These are phyloP conservation scores for Panurus biarmicus DNA, from an alignment of 2,113 vertebrate species.

Conservation along the genomic window DNA sequence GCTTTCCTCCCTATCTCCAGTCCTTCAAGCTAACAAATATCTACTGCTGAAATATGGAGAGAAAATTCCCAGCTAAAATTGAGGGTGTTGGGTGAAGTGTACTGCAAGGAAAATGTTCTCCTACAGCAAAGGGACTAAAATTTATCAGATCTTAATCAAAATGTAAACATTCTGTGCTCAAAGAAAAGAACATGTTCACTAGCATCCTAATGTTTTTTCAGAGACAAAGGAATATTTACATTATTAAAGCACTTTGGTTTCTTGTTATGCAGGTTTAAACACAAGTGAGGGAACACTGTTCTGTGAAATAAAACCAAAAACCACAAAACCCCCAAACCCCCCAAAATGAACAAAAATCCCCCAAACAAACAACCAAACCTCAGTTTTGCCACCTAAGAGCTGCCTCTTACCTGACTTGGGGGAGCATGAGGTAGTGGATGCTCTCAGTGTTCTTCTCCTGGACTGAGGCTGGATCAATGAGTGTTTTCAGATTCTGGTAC, in stretches of 20 bases:
- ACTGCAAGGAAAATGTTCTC: background rate
- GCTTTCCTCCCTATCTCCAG: background rate
- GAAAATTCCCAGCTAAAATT: background rate
- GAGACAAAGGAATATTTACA: background rate
- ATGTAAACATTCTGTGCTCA: background rate
- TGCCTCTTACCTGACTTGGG: slow-evolving; percentile 80
- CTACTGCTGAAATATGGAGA: background rate
- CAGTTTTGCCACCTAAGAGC: background rate
- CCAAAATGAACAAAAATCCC: background rate
- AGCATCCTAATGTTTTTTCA: background rate
- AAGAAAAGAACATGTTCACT: background rate
- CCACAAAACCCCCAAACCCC: background rate
- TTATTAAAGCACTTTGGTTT: background rate
- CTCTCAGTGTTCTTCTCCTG: slow-evolving; percentile 87
- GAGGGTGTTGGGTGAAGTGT: background rate
- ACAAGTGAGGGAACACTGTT: background rate
- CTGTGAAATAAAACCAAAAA: background rate
- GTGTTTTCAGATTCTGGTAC: slow-evolving; percentile 91
- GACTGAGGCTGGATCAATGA: slow-evolving; percentile 82
- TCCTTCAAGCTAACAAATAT: background rate
- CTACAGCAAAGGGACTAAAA: background rate
- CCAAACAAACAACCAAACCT: background rate
- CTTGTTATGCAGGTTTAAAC: background rate
- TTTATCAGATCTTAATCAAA: background rate
- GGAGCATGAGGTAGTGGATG: slow-evolving; percentile 98